Evolutionary conservation across 2,888 invertebrate genomes (phyloP).

Genomic region (Drosophila helvetica): DNA sequence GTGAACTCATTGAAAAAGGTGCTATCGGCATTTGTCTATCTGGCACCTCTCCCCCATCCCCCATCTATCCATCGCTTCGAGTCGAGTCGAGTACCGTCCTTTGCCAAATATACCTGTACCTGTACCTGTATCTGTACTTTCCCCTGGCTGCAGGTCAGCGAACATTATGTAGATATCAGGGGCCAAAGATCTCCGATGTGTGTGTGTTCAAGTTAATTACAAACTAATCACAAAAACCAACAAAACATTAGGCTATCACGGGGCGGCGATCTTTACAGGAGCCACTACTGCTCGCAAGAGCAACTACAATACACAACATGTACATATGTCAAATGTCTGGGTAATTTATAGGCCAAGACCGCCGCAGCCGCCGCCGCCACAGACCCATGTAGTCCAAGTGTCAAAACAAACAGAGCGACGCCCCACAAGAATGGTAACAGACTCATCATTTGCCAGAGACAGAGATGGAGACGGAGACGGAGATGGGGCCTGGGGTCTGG

Average conservation of each 20-base stretch:
- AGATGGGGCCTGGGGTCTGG: neutral
- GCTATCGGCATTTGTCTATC: constrained; percentile 75
- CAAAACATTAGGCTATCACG: constrained; percentile 72
- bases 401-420: constrained; percentile 67
- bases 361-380: constrained; percentile 45
- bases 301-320: constrained; percentile 17
- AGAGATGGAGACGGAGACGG: neutral
- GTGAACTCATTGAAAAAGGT: constrained; percentile 59
- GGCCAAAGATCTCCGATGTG: constrained; percentile 49
- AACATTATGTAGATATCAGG: constrained; percentile 46
- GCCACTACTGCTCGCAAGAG: constrained; percentile 26
- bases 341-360: constrained; percentile 71
- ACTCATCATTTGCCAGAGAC: constrained; percentile 42
- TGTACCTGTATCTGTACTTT: neutral
- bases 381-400: constrained; percentile 69
- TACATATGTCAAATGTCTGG: constrained; percentile 67
- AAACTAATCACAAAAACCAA: constrained; percentile 70
- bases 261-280: constrained; percentile 60
- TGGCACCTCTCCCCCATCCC: constrained; percentile 51
- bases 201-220: constrained; percentile 59
- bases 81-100: neutral
- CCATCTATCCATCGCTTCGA: no score
- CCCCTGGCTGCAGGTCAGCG: constrained; percentile 8
- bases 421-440: constrained; percentile 52
- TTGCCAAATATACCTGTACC: constrained; percentile 35